A percentile compares a stretch with the other conserved stretches of the same genome.
phyloP scores from a whole-genome alignment of 2,888 invertebrate genomes.

The Apodemia mormo region DNA sequence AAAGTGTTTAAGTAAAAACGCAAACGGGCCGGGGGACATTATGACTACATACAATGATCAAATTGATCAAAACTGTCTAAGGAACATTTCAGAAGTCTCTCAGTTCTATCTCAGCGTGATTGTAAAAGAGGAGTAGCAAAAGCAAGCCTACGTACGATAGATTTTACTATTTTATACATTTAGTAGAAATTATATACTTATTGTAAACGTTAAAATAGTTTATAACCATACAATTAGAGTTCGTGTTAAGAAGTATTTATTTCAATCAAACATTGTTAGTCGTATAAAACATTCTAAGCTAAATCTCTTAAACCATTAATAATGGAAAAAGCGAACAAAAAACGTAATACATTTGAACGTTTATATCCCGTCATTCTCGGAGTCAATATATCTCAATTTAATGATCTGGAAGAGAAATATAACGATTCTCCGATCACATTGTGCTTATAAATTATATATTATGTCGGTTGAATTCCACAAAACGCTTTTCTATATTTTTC shows the following conservation, averaged over 20 bases:
- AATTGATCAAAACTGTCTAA: no score
- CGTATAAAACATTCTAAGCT: neutral
- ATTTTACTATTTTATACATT: no score
- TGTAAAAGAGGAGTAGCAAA: no score
- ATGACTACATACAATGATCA: no score
- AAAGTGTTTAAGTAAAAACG: no score
- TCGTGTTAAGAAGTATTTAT: neutral
- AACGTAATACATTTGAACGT: slow-evolving; percentile 18
- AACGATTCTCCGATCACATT: slow-evolving; percentile 55
- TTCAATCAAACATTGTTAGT: neutral
- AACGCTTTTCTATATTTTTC: slow-evolving; percentile 28
- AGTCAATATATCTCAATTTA: slow-evolving; percentile 64
- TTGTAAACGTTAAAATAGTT: no score
- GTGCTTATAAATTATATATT: slow-evolving; percentile 57
- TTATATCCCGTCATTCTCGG: slow-evolving; percentile 48
- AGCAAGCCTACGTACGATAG: no score
- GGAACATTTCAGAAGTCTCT: no score
- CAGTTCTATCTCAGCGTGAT: no score
- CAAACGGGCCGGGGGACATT: no score
- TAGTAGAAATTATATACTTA: no score
- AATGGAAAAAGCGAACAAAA: slow-evolving; percentile 14
- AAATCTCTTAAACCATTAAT: neutral
- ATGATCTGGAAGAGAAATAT: slow-evolving; percentile 72
- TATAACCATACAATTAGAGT: neutral
- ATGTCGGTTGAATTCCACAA: slow-evolving; percentile 52